phyloP scores from a whole-genome alignment of 2,888 invertebrate genomes.

The Campoplex nolae region DNA sequence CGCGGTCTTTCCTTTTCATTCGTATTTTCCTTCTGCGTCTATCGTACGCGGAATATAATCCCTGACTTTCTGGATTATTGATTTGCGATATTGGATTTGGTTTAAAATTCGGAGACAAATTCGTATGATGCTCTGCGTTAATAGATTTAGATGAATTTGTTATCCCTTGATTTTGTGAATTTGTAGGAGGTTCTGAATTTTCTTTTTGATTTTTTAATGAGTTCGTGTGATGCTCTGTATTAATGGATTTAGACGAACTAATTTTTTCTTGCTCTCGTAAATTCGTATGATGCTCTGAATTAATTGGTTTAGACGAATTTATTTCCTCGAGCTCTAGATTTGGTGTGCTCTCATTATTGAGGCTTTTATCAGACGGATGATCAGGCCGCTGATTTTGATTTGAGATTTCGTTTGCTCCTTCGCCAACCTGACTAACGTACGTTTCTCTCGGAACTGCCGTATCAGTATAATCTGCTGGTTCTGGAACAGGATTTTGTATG shows the following conservation, averaged over 20 bases:
- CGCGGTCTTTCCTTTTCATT: not conserved
- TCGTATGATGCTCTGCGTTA: not conserved
- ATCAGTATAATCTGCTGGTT: not conserved
- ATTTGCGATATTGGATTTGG: not conserved
- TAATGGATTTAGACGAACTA: not conserved
- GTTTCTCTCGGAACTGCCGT: conserved; percentile 14
- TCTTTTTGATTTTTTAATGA: not conserved
- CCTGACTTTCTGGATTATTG: not conserved
- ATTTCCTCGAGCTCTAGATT: not conserved
- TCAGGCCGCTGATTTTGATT: not conserved
- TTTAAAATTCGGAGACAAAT: not conserved
- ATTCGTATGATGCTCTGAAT: not conserved
- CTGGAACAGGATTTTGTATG: not conserved
- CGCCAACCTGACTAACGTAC: not conserved
- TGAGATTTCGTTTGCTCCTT: not conserved
- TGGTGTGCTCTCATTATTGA: not conserved
- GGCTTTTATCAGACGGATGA: not conserved
- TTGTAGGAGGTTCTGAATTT: not conserved
- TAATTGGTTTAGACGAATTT: not conserved
- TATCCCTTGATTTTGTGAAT: not conserved
- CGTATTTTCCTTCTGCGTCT: not conserved
- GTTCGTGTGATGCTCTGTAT: not conserved
- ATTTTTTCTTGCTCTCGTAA: not conserved
- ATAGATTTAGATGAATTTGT: too few relatives aligned
- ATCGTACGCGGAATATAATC: not conserved